Conservation (phyloP, 2,113 vertebrate species). For the Amblyornis subalaris region DNA sequence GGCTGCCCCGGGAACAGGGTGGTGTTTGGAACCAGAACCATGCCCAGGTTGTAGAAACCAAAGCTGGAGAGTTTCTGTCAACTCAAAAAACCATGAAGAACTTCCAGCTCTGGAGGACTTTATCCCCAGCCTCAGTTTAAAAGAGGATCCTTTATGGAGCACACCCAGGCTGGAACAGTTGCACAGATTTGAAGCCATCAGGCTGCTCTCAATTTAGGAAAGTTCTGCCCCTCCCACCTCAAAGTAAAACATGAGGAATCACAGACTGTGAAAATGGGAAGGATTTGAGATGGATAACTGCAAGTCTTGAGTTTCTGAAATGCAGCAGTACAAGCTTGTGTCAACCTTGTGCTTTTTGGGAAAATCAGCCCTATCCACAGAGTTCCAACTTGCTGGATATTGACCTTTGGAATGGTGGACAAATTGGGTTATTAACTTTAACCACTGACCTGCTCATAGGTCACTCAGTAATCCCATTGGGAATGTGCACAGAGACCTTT, state of each 20-base stretch:
- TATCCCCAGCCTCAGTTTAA: background rate
- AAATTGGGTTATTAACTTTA: background rate
- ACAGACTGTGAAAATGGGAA: background rate
- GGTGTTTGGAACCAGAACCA: background rate
- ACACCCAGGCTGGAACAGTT: background rate
- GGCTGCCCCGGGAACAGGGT: background rate
- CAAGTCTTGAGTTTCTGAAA: background rate
- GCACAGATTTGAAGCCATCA: background rate
- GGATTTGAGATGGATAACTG: background rate
- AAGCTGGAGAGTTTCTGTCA: background rate
- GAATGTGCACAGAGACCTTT: background rate
- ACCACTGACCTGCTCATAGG: background rate
- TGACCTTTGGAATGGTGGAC: background rate
- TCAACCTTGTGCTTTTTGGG: background rate
- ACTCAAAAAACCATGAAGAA: background rate
- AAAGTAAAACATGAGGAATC: background rate
- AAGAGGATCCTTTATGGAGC: background rate
- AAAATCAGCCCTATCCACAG: background rate
- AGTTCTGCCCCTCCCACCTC: background rate
- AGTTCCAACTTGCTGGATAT: accelerated
- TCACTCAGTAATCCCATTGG: background rate
- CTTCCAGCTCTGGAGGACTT: background rate
- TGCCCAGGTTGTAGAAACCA: background rate
- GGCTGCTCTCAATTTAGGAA: background rate
- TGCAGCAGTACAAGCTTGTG: background rate